Base-by-base conservation (phyloP, 2,888 invertebrate genomes). In the Oscheius sp. region DNA sequence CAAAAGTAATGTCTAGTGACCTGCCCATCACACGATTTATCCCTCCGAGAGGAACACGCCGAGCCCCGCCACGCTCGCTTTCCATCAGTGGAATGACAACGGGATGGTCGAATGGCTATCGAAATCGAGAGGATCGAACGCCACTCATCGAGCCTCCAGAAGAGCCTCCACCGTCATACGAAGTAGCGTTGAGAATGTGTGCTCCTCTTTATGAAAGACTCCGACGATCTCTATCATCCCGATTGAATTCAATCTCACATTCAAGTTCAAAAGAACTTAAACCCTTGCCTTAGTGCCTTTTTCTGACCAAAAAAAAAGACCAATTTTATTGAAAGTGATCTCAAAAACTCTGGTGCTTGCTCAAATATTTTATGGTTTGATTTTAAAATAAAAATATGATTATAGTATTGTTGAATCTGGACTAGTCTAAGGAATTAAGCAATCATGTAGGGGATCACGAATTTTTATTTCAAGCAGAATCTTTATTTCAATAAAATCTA, bases 121-220 rank as follows among this genome's bases (percentile, higher is more conserved):
- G 69, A 23, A 17, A 42, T 0, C 72, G 67, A 3, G 65, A 65
- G 6, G 65, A 67, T 12, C 48, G 69, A 12, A 25, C 67, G 27
- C 70, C 73, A 10, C 31, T 69, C 17, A 46, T 69, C 5, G 67
- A 71, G 10, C 71, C 72, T n/a, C 67, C 72, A n/a, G 76, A 82
- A 66, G 82, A 83, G 53, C 82, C 84, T 3, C 84, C 84, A 6
- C 84, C 84, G 2, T 72, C 83, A 0, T 84, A 84, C 69, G 84
- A 84, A 71, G 84, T 82, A 37, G 91, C 91, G 0, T 87, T 92
- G 34, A 90, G 90, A 81, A 86, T 87, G 80, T 85, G 86, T 74
- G 84, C 86, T 61, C 87, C 87, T 20, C 63, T 87, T 25, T 84
- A 83, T 73, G 79, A 84, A 57, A 73, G 84, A 5, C 67, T 85